These are phyloP conservation scores for Dendrophyllia cribrosa DNA, from an alignment of 64 coral and sea anemone species.

Conservation along the genomic window DNA sequence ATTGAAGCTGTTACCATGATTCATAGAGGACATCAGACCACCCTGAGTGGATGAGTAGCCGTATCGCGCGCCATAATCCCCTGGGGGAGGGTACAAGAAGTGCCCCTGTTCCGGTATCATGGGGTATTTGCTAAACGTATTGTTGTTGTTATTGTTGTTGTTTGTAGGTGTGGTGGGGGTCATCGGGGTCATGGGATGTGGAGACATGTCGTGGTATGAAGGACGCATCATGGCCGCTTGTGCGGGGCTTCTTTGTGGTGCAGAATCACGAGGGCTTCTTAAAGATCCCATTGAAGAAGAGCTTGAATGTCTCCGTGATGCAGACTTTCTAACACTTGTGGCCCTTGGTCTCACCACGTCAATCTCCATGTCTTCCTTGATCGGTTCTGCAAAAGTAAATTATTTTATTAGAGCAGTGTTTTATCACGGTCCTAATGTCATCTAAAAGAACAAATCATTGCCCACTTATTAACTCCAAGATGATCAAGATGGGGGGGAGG, in stretches of 20 bases:
- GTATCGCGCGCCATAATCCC: constrained; percentile 82
- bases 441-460: background rate
- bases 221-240: constrained; percentile 59
- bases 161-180: constrained; percentile 71
- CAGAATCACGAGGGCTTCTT: constrained; percentile 65
- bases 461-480: too few species aligned
- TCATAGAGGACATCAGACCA: constrained; percentile 14
- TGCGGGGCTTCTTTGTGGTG: constrained; percentile 54
- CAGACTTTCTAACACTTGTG: constrained; percentile 46
- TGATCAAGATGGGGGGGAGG: too few species aligned
- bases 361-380: constrained; percentile 74
- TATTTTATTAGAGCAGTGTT: background rate
- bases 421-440: background rate
- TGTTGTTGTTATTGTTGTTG: constrained; percentile 76
- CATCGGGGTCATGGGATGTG: constrained; percentile 64
- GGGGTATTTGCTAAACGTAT: background rate
- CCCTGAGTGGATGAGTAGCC: constrained; percentile 48
- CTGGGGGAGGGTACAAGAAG: constrained; percentile 85
- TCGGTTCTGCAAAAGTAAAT: constrained; percentile 38
- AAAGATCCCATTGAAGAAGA: constrained; percentile 60
- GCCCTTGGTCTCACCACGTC: constrained; percentile 50
- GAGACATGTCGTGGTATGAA: constrained; percentile 81
- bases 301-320: constrained; percentile 60
- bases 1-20: constrained; percentile 31
- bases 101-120: constrained; percentile 80